Base-by-base conservation (phyloP, 2,113 vertebrate genomes). In the Paraplagusia blochii region DNA sequence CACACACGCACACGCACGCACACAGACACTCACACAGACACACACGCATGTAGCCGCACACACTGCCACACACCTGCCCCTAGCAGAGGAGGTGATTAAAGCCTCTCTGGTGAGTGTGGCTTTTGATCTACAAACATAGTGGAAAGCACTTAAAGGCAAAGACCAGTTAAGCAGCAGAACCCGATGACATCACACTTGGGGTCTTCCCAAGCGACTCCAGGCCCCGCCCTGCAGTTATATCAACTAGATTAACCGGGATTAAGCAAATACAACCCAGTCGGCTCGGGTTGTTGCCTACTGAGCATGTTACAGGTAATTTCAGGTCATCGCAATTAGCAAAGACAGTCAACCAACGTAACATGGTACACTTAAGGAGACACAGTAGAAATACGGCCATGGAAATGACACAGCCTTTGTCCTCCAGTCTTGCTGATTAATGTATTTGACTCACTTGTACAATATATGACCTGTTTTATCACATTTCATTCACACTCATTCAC, bases 101-200 rank as follows among this genome's bases (percentile, higher is more conserved):
- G 88, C 87, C 75, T 91, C 79, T n/a, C 35, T 90, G 89, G 89
- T 18, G 17, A 90, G 85, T 90, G 79, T 85, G 89, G 87, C 90
- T 93, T 96, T 95, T 97, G 93, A 97, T 96, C 92, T 94, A 82
- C 77, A 89, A 92, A 94, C 92, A 91, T 91, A 93, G 90, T 95
- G 92, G 92, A 93, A 95, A 93, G 93, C 90, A 94, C 92, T 94
- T 93, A 92, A 92, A 95, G 92, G 93, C 93, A 91, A 68, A 93
- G 89, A 90, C 90, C 89, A 90, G 89, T 91, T 86, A 88, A 93
- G 89, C 90, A 89, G 91, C 88, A 90, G 90, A 92, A 92, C 92
- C 87, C 90, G 91, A 93, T 94, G 93, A 94, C 94, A 92, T 96
- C 92, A 95, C 89, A 89, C 83, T 90, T 89, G 90, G 91, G 92